Evolutionary conservation across 2,888 invertebrate species (phyloP).

Genomic region (Hypselothyrea guttata): DNA sequence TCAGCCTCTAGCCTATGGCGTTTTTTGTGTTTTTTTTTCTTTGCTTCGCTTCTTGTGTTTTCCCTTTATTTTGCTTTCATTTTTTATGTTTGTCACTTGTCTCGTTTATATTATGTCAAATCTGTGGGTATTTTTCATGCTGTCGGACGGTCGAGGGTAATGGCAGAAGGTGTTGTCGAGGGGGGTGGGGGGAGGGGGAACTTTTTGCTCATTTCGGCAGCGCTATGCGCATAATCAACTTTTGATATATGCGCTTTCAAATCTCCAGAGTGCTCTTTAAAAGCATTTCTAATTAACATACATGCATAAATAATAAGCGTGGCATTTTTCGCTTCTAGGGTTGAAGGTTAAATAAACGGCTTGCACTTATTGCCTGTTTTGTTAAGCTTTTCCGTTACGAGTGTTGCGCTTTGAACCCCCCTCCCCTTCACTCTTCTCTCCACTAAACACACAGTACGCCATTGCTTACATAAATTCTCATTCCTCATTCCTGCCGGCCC

Average conservation of each 20-base stretch:
- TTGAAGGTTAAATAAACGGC: conserved; percentile 52
- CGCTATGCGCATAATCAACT: conserved; percentile 69
- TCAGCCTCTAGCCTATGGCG: too few relatives aligned
- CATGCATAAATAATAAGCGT: conserved; percentile 69
- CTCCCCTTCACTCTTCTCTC: too few relatives aligned
- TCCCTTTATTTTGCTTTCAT: conserved; percentile 20
- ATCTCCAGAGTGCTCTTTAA: conserved; percentile 69
- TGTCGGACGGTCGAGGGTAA: conserved; percentile 7
- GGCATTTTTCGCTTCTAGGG: conserved; percentile 45
- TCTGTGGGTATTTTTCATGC: conserved; percentile 60
- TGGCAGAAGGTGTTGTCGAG: not conserved
- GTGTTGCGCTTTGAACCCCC: conserved; percentile 1
- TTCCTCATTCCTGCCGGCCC: too few relatives aligned
- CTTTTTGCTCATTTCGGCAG: conserved; percentile 49
- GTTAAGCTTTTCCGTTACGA: conserved; percentile 3
- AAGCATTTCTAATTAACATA: conserved; percentile 77
- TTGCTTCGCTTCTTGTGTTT: not conserved
- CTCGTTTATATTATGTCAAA: conserved; percentile 70
- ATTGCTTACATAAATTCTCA: not conserved
- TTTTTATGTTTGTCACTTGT: conserved; percentile 70
- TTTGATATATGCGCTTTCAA: conserved; percentile 75
- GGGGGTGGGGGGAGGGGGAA: not conserved
- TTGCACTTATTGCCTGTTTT: conserved; percentile 53
- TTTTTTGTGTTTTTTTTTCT: too few relatives aligned
- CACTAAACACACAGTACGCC: too few relatives aligned